Evolutionary conservation across 1,140 invertebrate species (phyloP), one percentile per base, ranked within the genome.

Genomic region (Drosophila rhopaloa): DNA sequence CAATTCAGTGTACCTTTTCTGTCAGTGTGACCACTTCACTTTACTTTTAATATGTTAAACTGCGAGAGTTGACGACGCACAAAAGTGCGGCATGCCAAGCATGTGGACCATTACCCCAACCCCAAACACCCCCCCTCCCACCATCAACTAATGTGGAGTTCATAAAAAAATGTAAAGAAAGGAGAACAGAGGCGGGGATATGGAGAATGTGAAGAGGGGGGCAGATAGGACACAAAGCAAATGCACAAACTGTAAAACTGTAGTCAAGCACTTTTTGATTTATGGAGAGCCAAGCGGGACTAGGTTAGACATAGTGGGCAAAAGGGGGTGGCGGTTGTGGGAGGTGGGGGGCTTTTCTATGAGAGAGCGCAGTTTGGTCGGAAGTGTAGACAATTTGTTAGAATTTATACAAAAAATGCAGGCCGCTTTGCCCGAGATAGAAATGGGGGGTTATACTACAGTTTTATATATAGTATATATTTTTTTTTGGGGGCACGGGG

Each of bases 351-450:
- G 32, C 5, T 38, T 62, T 62, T 67, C 44, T 65, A 65, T 61
- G 60, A 40, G 71, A 35, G 71, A 50, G 60, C 61, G 60, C 73
- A 53, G 71, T 76, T 76, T 58, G 78, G 63, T 73, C 83, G 83
- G 83, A 88, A 88, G 83, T 88, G 83, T 88, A 88, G 83, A 88
- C 83, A 88, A 88, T 88, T 88, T 88, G 83, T 88, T 88, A 88
- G 84, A 88, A 89, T 88, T 88, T 88, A 88, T 86, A 86, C 76
- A 82, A 88, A 88, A 85, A 88, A 67, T 74, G 76, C 81, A 79
- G 80, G 60, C 80, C 71, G 76, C 76, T 75, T 79, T 65, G 58
- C 70, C 40, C 70, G 58, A 60, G 67, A 57, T 67, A 77, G 43
- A 41, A 59, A 32, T 13, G 44, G 9, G 29, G 8, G n/a, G 16